Base-by-base conservation (phyloP, 1,140 invertebrate genomes). In the Scaptomyza graminum region DNA sequence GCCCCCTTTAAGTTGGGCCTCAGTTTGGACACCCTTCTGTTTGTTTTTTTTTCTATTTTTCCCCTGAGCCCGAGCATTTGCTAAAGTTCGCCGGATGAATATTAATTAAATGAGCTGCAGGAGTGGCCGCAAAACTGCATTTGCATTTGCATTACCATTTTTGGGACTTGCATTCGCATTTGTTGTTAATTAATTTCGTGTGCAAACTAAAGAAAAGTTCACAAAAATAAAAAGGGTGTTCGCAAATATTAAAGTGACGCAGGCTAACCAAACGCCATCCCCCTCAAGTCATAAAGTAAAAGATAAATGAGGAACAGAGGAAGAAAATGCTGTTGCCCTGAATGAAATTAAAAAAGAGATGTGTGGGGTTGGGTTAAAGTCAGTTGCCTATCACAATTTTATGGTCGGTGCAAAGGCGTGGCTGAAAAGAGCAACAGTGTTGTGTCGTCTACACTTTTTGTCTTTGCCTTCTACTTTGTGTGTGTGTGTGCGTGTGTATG, bases 111-210 rank as follows among this genome's bases (percentile, higher is more conserved):
- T 87, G 82, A 87, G 83, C 78, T 74, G 57, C 68, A 67, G 74
- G 68, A 87, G 74, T 81, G 68, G 49, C 60, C 76, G 57, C 59
- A 76, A 76, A 85, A 84, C 39, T 85, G 74, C 74, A 74, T 65
- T 85, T 71, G 66, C 82, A 75, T 85, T 83, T 79, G 69, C 63
- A 72, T 72, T 65, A 50, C 61, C 63, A 70, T 79, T 79, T 62
- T 41, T 34, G 31, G 75, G 61, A 67, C 63, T 68, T 68, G 46
- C 66, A 72, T 59, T 59, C 68, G 66, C 71, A 66, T 76, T 84
- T 84, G 76, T 85, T 85, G 81, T 87, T 87, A 87, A 85, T 85
- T 87, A 85, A 85, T 87, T 87, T 82, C 25, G 65, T 77, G 69
- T 72, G 63, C 65, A 51, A 50, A 39, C 28, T 12, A 28, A 25